Conservation (phyloP, 2,797 vertebrate genomes). For the Acanthis flammea region DNA sequence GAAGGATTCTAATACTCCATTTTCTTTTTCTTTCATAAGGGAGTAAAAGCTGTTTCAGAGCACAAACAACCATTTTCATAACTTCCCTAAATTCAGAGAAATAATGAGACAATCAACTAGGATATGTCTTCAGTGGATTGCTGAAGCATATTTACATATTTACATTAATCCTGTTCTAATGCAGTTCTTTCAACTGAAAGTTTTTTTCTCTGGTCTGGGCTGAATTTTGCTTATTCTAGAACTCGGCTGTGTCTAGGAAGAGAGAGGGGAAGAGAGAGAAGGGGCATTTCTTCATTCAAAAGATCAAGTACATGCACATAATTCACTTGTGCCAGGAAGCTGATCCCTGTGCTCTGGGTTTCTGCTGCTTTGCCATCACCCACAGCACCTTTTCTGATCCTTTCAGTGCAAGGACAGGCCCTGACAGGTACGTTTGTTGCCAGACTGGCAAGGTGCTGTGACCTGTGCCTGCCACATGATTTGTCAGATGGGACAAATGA, state of each 20-base stretch:
- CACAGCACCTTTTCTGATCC: background rate
- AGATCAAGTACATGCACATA: rapidly evolving
- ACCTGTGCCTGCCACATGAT: background rate
- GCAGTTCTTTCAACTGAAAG: background rate
- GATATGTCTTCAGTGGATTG: background rate
- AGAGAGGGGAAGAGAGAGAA: background rate
- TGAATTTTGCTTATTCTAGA: background rate
- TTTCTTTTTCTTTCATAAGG: background rate
- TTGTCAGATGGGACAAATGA: background rate
- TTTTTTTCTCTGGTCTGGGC: background rate
- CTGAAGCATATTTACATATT: background rate
- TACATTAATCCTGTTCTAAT: background rate
- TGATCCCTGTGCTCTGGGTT: background rate
- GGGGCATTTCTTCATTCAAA: background rate
- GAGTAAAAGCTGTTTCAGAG: background rate
- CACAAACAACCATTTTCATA: background rate
- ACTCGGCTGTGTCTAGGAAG: background rate
- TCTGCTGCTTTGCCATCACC: background rate
- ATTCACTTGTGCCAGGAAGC: background rate
- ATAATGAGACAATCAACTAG: background rate
- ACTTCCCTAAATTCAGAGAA: background rate
- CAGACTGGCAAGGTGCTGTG: background rate
- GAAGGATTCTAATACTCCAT: background rate
- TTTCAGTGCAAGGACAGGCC: background rate
- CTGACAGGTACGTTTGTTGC: background rate